Evolutionary conservation across 2,797 vertebrate species (phyloP).

Genomic region (Babyrousa celebensis): DNA sequence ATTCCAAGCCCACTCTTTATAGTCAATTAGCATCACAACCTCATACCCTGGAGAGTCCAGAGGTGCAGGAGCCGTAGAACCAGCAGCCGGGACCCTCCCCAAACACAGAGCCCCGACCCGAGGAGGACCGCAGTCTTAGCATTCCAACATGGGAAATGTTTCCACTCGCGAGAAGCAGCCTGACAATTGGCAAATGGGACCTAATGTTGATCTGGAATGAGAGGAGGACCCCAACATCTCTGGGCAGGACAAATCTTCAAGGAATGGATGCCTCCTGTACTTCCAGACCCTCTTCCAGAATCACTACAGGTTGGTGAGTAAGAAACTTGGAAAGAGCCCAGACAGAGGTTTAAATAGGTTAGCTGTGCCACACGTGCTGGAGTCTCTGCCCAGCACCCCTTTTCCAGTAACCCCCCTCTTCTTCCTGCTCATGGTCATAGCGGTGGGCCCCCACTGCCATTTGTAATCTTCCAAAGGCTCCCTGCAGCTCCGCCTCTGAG

Average conservation of each 20-base stretch:
- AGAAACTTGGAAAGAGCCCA: not conserved
- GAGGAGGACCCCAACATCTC: not conserved
- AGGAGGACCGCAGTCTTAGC: not conserved
- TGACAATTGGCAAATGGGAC: not conserved
- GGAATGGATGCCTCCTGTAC: not conserved
- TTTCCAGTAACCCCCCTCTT: not conserved
- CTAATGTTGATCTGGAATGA: not conserved
- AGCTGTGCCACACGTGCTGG: not conserved
- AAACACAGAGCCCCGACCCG: not conserved
- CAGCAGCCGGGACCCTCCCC: not conserved
- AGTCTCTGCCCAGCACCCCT: not conserved
- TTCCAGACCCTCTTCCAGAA: not conserved
- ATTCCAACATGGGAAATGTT: not conserved
- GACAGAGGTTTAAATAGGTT: not conserved
- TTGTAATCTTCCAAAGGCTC: not conserved
- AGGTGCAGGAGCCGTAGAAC: not conserved
- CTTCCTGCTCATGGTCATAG: not conserved
- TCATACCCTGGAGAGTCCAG: conserved; percentile 27
- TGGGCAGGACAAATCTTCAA: not conserved
- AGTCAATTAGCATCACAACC: conserved; percentile 85
- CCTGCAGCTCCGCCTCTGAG: not conserved
- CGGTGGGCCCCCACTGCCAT: not conserved
- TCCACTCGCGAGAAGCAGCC: not conserved
- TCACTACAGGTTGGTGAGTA: not conserved
- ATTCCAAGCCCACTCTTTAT: conserved; percentile 85